Evolutionary conservation across 2,113 vertebrate genomes (phyloP).

Genomic region (western clawed frog (Xenopus tropicalis)): DNA sequence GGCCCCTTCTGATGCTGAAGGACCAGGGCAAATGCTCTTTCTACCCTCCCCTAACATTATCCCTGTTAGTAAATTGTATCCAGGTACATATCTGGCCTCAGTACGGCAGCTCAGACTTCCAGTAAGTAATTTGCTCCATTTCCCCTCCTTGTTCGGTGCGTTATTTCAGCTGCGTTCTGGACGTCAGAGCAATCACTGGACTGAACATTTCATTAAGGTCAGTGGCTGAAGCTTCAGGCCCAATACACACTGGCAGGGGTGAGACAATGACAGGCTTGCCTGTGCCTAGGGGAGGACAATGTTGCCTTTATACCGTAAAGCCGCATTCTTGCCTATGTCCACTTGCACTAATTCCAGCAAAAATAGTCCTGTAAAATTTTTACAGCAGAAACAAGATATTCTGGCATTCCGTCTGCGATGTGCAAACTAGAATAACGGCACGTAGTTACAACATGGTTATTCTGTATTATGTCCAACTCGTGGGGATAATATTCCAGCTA

Average conservation of each 20-base stretch:
- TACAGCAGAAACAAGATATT: conserved; percentile 13
- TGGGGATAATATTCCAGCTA: conserved; percentile 1
- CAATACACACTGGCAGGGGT: too few relatives aligned
- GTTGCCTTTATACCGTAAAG: conserved; percentile 14
- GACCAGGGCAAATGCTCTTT: too few relatives aligned
- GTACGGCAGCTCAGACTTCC: too few relatives aligned
- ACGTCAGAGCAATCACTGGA: background rate
- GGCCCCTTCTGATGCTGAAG: too few relatives aligned
- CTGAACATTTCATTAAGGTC: background rate
- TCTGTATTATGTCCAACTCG: conserved; percentile 10
- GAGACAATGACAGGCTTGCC: background rate
- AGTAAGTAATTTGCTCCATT: background rate
- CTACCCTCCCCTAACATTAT: too few relatives aligned
- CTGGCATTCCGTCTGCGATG: background rate
- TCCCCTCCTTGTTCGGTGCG: background rate
- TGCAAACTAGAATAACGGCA: conserved; percentile 1
- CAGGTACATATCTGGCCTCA: too few relatives aligned
- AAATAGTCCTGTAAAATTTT: background rate
- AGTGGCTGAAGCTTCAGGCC: background rate
- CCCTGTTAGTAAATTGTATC: too few relatives aligned
- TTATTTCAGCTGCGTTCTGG: background rate
- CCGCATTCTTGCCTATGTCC: background rate
- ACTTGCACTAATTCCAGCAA: conserved; percentile 4
- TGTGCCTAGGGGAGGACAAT: background rate
- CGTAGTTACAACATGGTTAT: conserved; percentile 12